Evolutionary conservation across 1,140 invertebrate genomes (phyloP), one percentile per base, ranked within the genome.

Genomic region (Drosophila ficusphila): DNA sequence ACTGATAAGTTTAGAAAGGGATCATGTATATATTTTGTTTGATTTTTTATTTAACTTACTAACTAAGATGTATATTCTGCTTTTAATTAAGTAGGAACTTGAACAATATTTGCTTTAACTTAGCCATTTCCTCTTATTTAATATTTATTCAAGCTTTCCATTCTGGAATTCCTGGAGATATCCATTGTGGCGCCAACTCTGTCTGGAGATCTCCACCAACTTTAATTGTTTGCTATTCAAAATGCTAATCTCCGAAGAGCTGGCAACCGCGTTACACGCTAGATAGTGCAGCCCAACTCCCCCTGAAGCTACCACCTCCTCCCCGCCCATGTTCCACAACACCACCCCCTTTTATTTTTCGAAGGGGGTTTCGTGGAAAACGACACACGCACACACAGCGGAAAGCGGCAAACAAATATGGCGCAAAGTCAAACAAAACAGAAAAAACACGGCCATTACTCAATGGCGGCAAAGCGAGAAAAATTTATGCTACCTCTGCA

Each of bases 401-500:
- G 19, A 47, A n/a, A 48, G 52, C 65, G 25, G 41, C 53, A 71
- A 74, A 86, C 77, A 86, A 85, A 81, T 74, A 85, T 85, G 81
- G 81, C 81, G 81, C 41, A 76, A 70, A 86, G 73, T 81, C 67
- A 88, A 86, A 86, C 38, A 38, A 34, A n/a, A n/a, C n/a, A n/a
- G n/a, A n/a, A n/a, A n/a, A 47, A 52, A 67, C 61, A 71, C 72
- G 68, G 79, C 72, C 81, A 85, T 85, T 85, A 64, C 57, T 76
- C 72, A 81, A 74, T 74, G 71, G 71, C 71, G 70, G 71, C 33
- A 46, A 73, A 71, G 76, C 79, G 67, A 76, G 76, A 72, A 78
- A 72, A 88, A 86, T 86, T 76, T 81, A 76, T 85, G 65, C 72
- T 74, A 76, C 70, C 60, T 57, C 71, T 79, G 81, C 79, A 86